Base-by-base conservation (phyloP, 1,140 invertebrate genomes). In the Heliconius himera region DNA sequence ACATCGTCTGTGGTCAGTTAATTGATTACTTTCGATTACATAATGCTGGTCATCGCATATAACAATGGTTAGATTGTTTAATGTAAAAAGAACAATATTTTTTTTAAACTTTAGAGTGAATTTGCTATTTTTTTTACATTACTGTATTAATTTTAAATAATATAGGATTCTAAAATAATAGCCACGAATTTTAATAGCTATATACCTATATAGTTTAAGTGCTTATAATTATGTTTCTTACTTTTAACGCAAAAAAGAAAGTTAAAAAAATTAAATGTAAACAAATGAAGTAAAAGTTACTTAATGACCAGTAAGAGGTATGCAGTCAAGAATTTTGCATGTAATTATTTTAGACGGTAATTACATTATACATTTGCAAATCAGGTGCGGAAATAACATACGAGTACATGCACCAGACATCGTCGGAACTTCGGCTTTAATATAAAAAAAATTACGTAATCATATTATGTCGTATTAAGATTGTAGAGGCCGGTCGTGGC, bases 1-100 rank as follows among this genome's bases (percentile, higher is more conserved):
- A 77, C 76, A 71, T n/a, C 29, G 66, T 46, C 46, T 71, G 76
- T 77, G 26, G 26, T 11, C 18, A 13, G 49, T 72, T 72, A 71
- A 77, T 70, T 38, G 51, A 70, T 76, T 70, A 72, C 18, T 38
- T 38, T 72, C 36, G 60, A 11, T 77, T 77, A 77, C 26, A 54
- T 77, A 77, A 76, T 18, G 36, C 22, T 56, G 22, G 18, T 26
- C 33, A n/a, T 18, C 20, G 36, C 33, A 3, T 70, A 9, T 72
- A 72, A 72, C 70, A 72, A 72, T 72, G 29, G 33, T 13, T 41
- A 11, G 16, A 38, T 71, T 71, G 70, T 36, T 71, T 20, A 38
- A 71, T 71, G 33, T 36, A n/a, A 36, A 3, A 36, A 8, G 36
- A 8, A 20, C 70, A 60, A 66, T 66, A 29, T 11, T 26, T 66